A percentile compares a stretch with the other conserved stretches of the same genome.
These are phyloP conservation scores for Solenodon paradoxus DNA, from an alignment of 2,113 vertebrate genomes.

Conservation along the genomic window DNA sequence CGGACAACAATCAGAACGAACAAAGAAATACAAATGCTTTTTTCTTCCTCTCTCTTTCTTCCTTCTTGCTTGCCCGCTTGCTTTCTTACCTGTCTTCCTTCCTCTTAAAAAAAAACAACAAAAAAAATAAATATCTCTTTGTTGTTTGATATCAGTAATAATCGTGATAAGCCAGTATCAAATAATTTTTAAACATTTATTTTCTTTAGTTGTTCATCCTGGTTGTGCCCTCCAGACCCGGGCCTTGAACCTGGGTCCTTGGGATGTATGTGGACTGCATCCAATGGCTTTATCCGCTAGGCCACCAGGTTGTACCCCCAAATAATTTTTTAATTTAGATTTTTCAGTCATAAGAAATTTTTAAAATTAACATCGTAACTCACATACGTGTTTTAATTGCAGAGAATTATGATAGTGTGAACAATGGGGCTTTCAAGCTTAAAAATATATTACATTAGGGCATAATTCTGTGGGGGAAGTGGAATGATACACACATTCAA, in stretches of 20 bases:
- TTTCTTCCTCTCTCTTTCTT: too few relatives aligned
- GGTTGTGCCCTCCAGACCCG: too few relatives aligned
- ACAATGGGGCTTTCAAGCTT: slow-evolving; percentile 10
- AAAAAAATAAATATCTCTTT: neutral
- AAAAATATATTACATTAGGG: slow-evolving; percentile 13
- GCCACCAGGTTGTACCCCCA: too few relatives aligned
- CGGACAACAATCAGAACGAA: too few relatives aligned
- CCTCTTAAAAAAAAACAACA: too few relatives aligned
- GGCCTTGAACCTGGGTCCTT: too few relatives aligned
- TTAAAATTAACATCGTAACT: neutral
- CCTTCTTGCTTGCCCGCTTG: too few relatives aligned
- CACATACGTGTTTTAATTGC: neutral
- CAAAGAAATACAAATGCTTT: too few relatives aligned
- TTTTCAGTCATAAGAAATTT: neutral
- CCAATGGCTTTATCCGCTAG: too few relatives aligned
- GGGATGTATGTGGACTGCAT: too few relatives aligned
- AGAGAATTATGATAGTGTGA: neutral
- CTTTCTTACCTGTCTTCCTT: too few relatives aligned
- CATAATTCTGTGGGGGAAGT: neutral
- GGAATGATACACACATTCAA: neutral
- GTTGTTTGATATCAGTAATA: slow-evolving; percentile 30
- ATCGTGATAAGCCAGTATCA: neutral
- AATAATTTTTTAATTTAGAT: slow-evolving; percentile 34
- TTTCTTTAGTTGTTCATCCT: too few relatives aligned
- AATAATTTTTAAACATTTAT: slow-evolving; percentile 40